Evolutionary conservation across 2,888 invertebrate genomes (phyloP).

Genomic region (Chrysopilus asiliformis): DNA sequence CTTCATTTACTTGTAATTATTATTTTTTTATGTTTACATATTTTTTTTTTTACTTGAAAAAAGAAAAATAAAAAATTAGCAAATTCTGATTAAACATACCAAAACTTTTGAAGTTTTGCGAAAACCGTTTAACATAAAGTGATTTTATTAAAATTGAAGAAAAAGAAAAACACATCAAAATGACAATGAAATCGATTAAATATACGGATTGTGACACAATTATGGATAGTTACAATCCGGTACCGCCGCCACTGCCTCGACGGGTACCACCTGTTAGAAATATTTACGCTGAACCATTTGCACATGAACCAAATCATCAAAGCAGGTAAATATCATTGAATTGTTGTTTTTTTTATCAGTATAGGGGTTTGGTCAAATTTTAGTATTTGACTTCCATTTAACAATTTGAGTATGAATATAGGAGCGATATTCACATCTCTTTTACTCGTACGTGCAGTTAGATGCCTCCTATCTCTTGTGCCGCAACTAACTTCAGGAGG

Average conservation of each 20-base stretch:
- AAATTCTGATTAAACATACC: neutral
- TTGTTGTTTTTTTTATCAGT: constrained; percentile 5
- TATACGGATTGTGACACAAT: constrained; percentile 39
- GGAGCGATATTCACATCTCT: no score
- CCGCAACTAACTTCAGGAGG: no score
- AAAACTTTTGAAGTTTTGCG: neutral
- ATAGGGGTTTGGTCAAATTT: no score
- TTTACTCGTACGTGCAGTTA: no score
- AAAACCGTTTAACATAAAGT: neutral
- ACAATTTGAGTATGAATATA: no score
- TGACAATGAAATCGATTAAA: constrained; percentile 39
- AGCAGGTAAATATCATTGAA: constrained; percentile 28
- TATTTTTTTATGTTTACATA: no score
- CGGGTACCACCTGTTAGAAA: constrained; percentile 36
- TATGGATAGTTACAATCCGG: constrained; percentile 38
- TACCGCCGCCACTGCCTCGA: constrained; percentile 36
- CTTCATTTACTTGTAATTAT: no score
- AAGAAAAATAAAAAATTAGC: constrained; percentile 1
- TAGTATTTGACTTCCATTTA: neutral
- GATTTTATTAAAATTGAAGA: no score
- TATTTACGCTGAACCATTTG: constrained; percentile 37
- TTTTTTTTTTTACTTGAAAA: constrained; percentile 1
- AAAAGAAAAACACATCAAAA: constrained; percentile 16
- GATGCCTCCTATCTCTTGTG: no score
- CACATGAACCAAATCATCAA: constrained; percentile 36